Base-by-base conservation (phyloP, 2,888 invertebrate genomes). In the Eretmocerus hayati region DNA sequence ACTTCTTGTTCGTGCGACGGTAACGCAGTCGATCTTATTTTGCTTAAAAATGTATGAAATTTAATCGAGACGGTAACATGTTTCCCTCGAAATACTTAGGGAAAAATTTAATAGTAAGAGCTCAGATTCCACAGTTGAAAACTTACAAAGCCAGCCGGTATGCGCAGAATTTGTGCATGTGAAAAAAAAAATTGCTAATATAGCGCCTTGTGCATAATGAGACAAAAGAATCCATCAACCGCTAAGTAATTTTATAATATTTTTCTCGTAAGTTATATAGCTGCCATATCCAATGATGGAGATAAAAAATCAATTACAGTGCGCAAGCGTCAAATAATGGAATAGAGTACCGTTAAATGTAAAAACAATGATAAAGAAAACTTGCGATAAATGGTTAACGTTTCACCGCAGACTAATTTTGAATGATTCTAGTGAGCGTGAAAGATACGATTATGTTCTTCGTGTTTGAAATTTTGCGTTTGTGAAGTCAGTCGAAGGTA, bases 211-310 rank as follows among this genome's bases (percentile, higher is more conserved):
- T 50, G 50, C 52, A 55, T 42, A 53, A 49, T 52, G 52, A 48
- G 49, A 49, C n/a, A 51, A 50, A 48, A 55, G 35, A 53, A 59
- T 54, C 51, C 52, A 62, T 56, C 59, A 63, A 61, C 57, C 59
- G 58, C 62, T 57, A 61, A 64, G 67, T 65, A 64, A 67, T 70
- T 70, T 70, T 70, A 63, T 69, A 70, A 69, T 59, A 63, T 66
- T 60, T 55, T 70, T 66, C 64, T 65, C 63, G 69, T 69, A 65
- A 68, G 67, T 69, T 69, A 62, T n/a, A n/a, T 69, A 69, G 69
- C 63, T 67, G 69, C 65, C 66, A 67, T 67, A 67, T 67, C 63
- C 64, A 64, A 59, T 64, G 56, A 61, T 48, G 55, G 56, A 53
- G 55, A 53, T 53, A 32, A 21, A 40, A 46, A 53, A 58, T 58